Evolutionary conservation across 2,797 vertebrate genomes (phyloP), one percentile per base, ranked within the genome.

Genomic region (Sebastes diploproa): DNA sequence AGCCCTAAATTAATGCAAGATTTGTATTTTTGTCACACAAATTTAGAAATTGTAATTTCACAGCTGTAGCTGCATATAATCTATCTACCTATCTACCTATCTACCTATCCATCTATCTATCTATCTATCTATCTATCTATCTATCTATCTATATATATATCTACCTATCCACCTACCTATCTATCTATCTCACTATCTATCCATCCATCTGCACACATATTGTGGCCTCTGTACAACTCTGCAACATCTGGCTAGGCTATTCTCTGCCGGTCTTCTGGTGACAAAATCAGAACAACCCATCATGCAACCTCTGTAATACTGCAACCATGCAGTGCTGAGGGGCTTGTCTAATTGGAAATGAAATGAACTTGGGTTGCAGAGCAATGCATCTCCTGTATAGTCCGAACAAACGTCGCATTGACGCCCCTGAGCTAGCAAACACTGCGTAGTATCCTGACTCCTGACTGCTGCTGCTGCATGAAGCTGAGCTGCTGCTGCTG

Each of bases 331-430:
- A 36, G 22, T 11, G 63, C 60, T 34, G 3, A 10, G 23, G 23
- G 78, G 71, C 42, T 29, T 54, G 54, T 30, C 27, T 71, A 4
- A 13, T 16, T 14, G 13, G 2, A 4, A 42, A 61, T 32, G 1
- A 36, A 34, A 75, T 55, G 22, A 82, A 81, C 72, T 61, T 23
- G 61, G 56, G 23, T 59, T 25, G 61, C 18, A 23, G 23, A 61
- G 14, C 46, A 29, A 27, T 36, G 76, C 73, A 81, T 78, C 75
- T 54, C 12, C 0, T 16, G 38, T 42, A 42, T 16, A 62, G 62
- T 63, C 46, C 20, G 36, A 36, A 4, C 30, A 63, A 88, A 75
- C 81, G 84, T 81, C 87, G 90, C 90, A 91, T 77, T 75, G 71
- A 81, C 23, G 75, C 69, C 82, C 86, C 86, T 78, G 80, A 84